Evolutionary conservation across 2,113 vertebrate species (phyloP), one percentile per base, ranked within the genome.

Genomic region (Tetraodon nigroviridis): DNA sequence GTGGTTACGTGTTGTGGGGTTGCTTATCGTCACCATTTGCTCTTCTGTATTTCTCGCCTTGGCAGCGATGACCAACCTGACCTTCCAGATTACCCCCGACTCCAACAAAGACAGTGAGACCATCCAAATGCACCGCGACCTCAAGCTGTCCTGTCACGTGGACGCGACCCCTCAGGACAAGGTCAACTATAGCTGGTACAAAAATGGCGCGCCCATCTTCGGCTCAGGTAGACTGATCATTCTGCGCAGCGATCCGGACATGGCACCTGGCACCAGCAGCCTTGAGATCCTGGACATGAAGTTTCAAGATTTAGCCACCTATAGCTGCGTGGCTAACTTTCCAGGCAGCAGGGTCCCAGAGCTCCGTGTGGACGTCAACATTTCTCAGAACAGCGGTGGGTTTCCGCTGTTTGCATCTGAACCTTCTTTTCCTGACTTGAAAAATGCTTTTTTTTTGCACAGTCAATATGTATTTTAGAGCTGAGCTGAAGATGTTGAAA

Each of bases 151-250:
- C 0, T 99, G 97, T 75, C 97, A 99, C 0, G 97, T 96, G 14
- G 96, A 99, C n/a, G 96, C 97, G 10, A 92, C 93, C 16, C 97
- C 97, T 1, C 96, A 97, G 85, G 97, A 99, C 88, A 97, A 98
- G 83, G 93, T 99, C 77, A 90, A 93, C 84, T 98, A 98, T 78
- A 94, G 92, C 53, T 99, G 97, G 97, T 98, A 92, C 87, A 98
- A 99, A 89, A 99, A 99, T 0, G 92, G 91, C 6, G 92, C 84
- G 42, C 88, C 90, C 0, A 90, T 95, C 21, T 92, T 84, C 75
- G 89, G 92, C 79, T 93, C 95, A 0, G 94, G 95, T 58, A 92
- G 90, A 37, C 86, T 99, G 55, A 86, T 98, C 54, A 87, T 98
- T 84, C 93, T 95, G 52, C 91, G 92, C 37, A 97, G 94, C 1